Evolutionary conservation across 1,140 invertebrate genomes (phyloP).

Genomic region (Eulimnadia texana): DNA sequence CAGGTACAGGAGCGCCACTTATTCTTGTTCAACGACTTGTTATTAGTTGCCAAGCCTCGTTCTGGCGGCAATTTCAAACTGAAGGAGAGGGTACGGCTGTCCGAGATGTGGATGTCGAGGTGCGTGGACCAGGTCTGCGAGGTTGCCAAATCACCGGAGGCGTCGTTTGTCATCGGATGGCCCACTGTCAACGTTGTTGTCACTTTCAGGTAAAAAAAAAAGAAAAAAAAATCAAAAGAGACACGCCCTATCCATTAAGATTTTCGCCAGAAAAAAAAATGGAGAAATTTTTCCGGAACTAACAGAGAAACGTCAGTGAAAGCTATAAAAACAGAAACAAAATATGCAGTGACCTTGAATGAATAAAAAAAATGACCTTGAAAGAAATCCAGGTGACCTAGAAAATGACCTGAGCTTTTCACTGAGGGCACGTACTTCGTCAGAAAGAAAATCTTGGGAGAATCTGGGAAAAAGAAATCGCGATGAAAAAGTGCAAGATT

Average conservation of each 20-base stretch:
- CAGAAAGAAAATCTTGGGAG: no score
- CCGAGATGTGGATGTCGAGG: conserved; percentile 59
- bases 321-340: no score
- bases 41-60: conserved; percentile 67
- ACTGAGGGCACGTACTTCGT: no score
- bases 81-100: conserved; percentile 66
- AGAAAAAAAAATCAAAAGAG: background rate
- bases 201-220: conserved; percentile 44
- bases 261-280: background rate
- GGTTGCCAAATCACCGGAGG: conserved; percentile 45
- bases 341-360: no score
- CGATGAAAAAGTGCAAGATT: no score
- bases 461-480: no score
- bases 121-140: conserved; percentile 56
- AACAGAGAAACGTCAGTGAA: background rate
- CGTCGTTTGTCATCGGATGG: conserved; percentile 79
- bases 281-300: background rate
- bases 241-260: background rate
- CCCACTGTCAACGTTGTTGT: conserved; percentile 52
- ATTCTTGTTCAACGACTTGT: conserved; percentile 71
- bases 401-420: background rate
- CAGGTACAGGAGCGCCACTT: conserved; percentile 63
- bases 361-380: background rate
- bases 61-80: conserved; percentile 69
- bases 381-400: background rate